Evolutionary conservation across 2,888 invertebrate species (phyloP), one percentile per base, ranked within the genome.

Genomic region (Nephrotoma appendiculata): DNA sequence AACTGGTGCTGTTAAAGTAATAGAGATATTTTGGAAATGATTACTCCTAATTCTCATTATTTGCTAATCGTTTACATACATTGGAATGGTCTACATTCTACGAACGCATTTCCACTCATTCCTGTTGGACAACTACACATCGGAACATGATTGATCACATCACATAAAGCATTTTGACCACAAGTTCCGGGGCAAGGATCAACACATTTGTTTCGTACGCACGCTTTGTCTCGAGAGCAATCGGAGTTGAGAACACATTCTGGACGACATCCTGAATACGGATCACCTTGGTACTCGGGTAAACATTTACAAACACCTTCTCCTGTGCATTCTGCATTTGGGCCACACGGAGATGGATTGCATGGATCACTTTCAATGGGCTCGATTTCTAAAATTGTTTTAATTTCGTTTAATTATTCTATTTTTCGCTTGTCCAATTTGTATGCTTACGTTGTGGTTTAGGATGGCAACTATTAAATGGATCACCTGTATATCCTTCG

Each of bases 121-220:
- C 94, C 93, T 41, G 90, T 90, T 6, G 92, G 90, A 89, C 94
- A 94, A 86, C 92, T 92, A 88, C 95, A 95, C 87, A 95, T 95
- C 6, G 96, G 95, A 88, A 95, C 94, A 89, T 96, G 96, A 90
- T 95, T 95, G 83, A 95, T 93, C 4, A 96, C 95, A 90, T 94
- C 93, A 89, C 96, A 96, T 88, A 93, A 91, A 11, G 96, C 95
- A 88, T 94, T 94, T 86, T 93, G 90, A 7, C 95, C 96, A 91
- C 96, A 96, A 41, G 94, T 94, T 89, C 94, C 95, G 88, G 93
- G 94, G 89, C 96, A 96, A 15, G 96, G 96, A 91, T 96, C 94
- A 19, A 93, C 90, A 89, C 96, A 96, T 89, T 94, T 95, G 90
- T 94, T 94, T 89, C 94, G 94, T 41, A 95, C 93, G 91, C 96